phyloP scores from a whole-genome alignment of 2,888 invertebrate species.

The Calameuta filiformis region DNA sequence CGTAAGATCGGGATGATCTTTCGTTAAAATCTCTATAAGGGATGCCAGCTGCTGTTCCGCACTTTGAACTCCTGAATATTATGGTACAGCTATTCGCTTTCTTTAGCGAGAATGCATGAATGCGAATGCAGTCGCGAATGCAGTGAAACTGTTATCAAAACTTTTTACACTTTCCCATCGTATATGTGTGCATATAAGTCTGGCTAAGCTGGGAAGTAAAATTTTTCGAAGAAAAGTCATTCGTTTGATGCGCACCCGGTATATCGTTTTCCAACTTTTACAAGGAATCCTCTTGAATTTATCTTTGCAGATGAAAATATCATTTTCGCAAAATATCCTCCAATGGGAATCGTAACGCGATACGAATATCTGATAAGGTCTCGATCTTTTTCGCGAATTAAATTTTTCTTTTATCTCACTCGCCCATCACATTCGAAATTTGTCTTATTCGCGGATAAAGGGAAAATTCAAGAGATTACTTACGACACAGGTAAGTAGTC shows the following conservation, averaged over 20 bases:
- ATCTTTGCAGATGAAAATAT: not conserved
- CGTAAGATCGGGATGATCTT: not conserved
- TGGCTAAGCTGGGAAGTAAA: not conserved
- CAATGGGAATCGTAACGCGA: too few species aligned
- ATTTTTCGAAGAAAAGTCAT: conserved; percentile 16
- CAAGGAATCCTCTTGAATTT: not conserved
- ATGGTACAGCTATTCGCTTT: conserved; percentile 9
- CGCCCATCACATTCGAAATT: not conserved
- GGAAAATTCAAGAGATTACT: conserved; percentile 36
- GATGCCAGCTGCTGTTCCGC: not conserved
- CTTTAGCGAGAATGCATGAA: conserved; percentile 49
- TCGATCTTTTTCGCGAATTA: not conserved
- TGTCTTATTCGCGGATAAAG: not conserved
- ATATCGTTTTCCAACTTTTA: not conserved
- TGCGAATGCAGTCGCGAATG: conserved; percentile 34
- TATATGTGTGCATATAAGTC: not conserved
- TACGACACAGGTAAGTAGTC: conserved; percentile 62
- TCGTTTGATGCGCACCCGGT: conserved; percentile 9
- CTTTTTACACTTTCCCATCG: conserved; percentile 26
- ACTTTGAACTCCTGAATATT: not conserved
- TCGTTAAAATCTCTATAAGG: not conserved
- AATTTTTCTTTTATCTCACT: not conserved
- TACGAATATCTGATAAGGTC: not conserved
- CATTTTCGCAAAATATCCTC: not conserved
- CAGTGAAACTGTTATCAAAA: conserved; percentile 41